phyloP scores from a whole-genome alignment of 1,140 invertebrate species.

The Caligus rogercresseyi region DNA sequence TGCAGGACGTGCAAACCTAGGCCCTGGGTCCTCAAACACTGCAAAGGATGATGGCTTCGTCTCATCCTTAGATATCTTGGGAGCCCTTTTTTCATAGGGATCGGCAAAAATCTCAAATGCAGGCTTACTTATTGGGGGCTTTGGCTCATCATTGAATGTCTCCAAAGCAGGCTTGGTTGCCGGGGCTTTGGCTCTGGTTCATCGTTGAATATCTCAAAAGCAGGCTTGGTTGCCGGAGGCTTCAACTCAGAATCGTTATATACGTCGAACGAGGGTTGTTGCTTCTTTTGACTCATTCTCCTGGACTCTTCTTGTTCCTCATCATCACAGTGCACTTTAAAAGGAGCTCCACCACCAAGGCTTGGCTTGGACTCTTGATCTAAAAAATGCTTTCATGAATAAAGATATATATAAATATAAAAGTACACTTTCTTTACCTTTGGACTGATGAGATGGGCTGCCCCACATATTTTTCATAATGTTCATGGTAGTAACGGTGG shows the following conservation, averaged over 20 bases:
- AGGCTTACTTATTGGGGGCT: neutral
- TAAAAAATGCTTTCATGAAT: neutral
- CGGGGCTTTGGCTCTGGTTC: neutral
- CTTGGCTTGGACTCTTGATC: neutral
- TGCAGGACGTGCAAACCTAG: neutral
- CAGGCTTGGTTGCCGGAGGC: neutral
- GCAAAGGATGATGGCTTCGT: neutral
- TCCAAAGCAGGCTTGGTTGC: slow-evolving; percentile 2
- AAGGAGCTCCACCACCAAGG: too few relatives aligned
- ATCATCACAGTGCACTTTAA: neutral
- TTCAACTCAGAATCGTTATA: too few relatives aligned
- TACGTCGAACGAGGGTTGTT: too few relatives aligned
- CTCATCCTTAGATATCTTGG: neutral
- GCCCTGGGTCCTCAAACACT: neutral
- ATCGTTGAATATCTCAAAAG: slow-evolving; percentile 17
- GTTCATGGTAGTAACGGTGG: slow-evolving; percentile 31
- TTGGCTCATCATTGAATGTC: slow-evolving; percentile 1
- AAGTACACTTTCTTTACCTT: neutral
- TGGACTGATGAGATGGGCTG: slow-evolving; percentile 5
- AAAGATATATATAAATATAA: neutral
- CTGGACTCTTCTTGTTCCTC: neutral
- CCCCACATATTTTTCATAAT: slow-evolving; percentile 23
- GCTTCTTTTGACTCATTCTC: too few relatives aligned
- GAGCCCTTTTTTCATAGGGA: neutral
- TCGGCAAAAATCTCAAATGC: neutral